Base-by-base conservation (phyloP, 2,797 vertebrate species). In the Myotis findleyi region DNA sequence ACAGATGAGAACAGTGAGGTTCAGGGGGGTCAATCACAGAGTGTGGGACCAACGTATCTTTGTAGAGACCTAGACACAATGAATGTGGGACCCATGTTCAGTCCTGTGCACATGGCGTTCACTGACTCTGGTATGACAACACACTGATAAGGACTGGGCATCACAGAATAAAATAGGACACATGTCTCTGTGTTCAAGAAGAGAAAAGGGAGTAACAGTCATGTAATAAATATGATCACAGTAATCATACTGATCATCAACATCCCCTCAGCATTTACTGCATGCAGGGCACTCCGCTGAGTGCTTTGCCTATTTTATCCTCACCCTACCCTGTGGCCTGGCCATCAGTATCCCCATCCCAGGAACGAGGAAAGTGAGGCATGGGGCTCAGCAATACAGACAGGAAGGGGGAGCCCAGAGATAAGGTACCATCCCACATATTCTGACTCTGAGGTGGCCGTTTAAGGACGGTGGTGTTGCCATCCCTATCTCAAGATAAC, bases 1-100 rank as follows among this genome's bases (percentile, higher is more conserved):
- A 44, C 8, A 85, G 88, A 84, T 33, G 57, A 62, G 36, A 94
- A 93, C 38, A 89, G 83, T 33, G 89, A 95, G 66, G 30, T 21
- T 87, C 33, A 0, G 1, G 30, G 47, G 53, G 57, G 33, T 49
- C 51, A 41, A 17, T 55, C 53, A 51, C 6, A 95, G 81, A 72
- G 30, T n/a, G 3, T n/a, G 30, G 51, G 59, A 33, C 66, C 30
- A 16, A 69, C 23, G 27, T 71, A 27, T n/a, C n/a, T n/a, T n/a
- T n/a, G 41, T 41, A 80, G 87, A 85, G 77, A 66, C 55, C 49
- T 27, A 14, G 47, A 75, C 27, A 33, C 33, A 20, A 0, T 18
- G 64, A 30, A 14, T 30, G 3, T 2, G 55, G n/a, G 3, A 9
- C 13, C 79, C 41, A 44, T 8, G 9, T 17, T 51, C n/a, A 62